Base-by-base conservation (phyloP, 2,113 vertebrate species). In the Ceuthmochares aereus region DNA sequence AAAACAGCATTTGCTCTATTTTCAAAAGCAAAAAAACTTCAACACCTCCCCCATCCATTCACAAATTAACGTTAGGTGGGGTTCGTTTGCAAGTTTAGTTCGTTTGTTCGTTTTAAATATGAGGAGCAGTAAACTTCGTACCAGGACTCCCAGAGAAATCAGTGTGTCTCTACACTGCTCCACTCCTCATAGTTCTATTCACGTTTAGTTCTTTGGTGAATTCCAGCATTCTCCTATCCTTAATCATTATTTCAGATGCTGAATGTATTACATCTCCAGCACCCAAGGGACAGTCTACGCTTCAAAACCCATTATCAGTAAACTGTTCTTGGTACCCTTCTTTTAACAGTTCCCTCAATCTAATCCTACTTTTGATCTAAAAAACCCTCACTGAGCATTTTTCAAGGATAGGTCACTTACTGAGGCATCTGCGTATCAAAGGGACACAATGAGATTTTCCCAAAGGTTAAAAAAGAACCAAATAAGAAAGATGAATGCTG, bases 1-100 rank as follows among this genome's bases (percentile, higher is more conserved):
- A 45, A 43, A 67, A 40, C 2, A 0, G 30, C 17, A 45, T 49
- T 7, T 27, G 5, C 4, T 67, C 11, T 26, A 1, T 37, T 75
- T 68, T 72, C 13, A 22, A 63, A 64, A 78, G 19, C 5, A 37
- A 30, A 73, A 45, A 34, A 23, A 21, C 22, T 49, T 49, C 20
- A 49, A 49, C 20, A 22, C 47, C 20, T 21, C 47, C 20, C 12
- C 36, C 36, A 89, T 22, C 15, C 3, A 45, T 67, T 74, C 69
- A 56, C 14, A 89, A 59, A 78, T 16, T 16, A 3, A 47, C 1
- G 7, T 8, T 56, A 2, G 12, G 3, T 19, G 4, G 19, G 1
- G 9, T 2, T 66, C n/a, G 51, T 49, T 74, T 29, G 12, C 22
- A 14, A 12, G 13, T 40, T 42, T 51, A 22, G 2, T 26, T 25